Evolutionary conservation across 2,888 invertebrate genomes (phyloP), one percentile per base, ranked within the genome.

Genomic region (Eumacrocentrus americanus): DNA sequence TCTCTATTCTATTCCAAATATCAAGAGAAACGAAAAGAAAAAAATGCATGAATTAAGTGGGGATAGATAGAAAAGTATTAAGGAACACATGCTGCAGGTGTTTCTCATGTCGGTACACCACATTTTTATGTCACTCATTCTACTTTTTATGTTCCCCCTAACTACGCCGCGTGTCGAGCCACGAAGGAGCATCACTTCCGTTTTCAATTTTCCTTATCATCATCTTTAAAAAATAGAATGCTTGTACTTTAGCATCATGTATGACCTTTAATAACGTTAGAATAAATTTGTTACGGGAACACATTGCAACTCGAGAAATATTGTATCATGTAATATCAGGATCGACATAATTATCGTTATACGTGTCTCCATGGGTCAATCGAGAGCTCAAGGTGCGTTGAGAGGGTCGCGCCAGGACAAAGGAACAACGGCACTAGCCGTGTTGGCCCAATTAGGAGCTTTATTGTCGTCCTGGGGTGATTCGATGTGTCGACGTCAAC

Each of bases 381-480:
- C 54, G 57, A 64, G 58, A 68, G 67, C 66, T 68, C 65, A 68
- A 66, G 62, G 60, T 63, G 61, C 56, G 46, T 38, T 37, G 23
- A 46, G 54, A 60, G 64, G 61, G 56, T 56, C 56, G 46, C 51
- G 52, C 68, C 67, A 37, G 55, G 59, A 75, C 72, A 75, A 75
- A 70, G 71, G 66, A 59, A 53, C 16, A 60, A 58, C 60, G 48
- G 63, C 66, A 61, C 67, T 67, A 67, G 66, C 57, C 68, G 68
- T 65, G 68, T 73, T 70, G 65, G 57, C 69, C 71, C 76, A 78
- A 78, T 78, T 78, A 78, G 74, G 70, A 67, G 70, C 61, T 70
- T 73, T 72, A 78, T 78, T 77, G 75, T 78, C 67, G 66, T 62
- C 59, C 12, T 35, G 34, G 57, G 54, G 35, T 22, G 48, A 51